Evolutionary conservation across 2,888 invertebrate species (phyloP), one percentile per base, ranked within the genome.

Genomic region (Trachelus iudaicus): DNA sequence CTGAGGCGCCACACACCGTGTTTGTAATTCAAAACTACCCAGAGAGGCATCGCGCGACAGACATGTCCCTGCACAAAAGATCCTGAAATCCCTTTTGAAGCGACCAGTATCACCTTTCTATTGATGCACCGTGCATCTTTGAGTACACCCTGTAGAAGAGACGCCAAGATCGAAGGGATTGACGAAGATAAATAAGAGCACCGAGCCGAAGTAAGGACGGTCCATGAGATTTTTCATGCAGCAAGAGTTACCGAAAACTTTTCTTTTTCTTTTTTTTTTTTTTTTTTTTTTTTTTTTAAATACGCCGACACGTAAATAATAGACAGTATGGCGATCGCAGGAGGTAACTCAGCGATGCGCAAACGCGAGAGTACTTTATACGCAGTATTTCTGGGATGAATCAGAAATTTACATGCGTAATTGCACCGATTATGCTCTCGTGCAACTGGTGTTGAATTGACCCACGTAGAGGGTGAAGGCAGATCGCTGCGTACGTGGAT

Each of bases 1-100:
- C 89, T 87, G 89, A 91, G 87, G 90, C 88, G 89, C 91, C 91
- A 91, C 91, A 91, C 91, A 90, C 90, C 87, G 87, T 85, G 90
- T 85, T 77, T 86, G 91, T 90, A 91, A 91, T 86, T 85, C 82
- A 86, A 91, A 88, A 90, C 90, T 80, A 56, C 82, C 77, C 69
- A 81, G 73, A 77, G 76, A 79, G 73, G 77, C 75, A 87, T 85
- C 85, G 87, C 56, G 56, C 87, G 89, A 89, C 87, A 88, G 88
- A 88, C 90, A 87, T 88, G 89, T 85, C 85, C 81, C 80, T 77
- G 81, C 83, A 89, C 88, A 89, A 89, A 89, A 84, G 87, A 76
- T 76, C 74, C 69, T 73, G n/a, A 69, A 69, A 75, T 35, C 76
- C 74, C 74, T 74, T 77, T 77, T 73, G 71, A 78, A 76, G 73